phyloP scores from a whole-genome alignment of 92 coral and sea anemone genomes.

The Zoanthus sociatus region DNA sequence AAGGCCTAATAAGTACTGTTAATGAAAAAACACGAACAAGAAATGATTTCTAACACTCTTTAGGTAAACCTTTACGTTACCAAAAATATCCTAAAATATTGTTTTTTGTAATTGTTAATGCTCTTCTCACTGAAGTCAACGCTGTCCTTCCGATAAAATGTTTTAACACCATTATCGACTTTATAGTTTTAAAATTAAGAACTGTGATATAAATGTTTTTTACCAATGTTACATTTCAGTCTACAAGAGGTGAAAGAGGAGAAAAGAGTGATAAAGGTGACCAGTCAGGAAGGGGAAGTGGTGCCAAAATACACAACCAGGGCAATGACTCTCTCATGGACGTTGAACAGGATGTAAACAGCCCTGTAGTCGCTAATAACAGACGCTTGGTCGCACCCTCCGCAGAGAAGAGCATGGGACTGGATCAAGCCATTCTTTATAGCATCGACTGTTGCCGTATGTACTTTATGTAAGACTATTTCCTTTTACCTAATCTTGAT shows the following conservation, averaged over 20 bases:
- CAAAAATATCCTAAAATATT: no score
- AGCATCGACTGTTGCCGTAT: conserved; percentile 92
- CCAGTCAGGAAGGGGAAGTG: conserved; percentile 77
- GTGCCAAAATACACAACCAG: conserved; percentile 62
- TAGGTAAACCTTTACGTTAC: no score
- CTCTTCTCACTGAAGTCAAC: no score
- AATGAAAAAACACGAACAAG: no score
- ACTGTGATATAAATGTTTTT: background rate
- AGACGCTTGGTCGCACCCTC: conserved; percentile 73
- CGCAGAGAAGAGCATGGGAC: conserved; percentile 86
- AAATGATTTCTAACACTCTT: no score
- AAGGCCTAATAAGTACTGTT: no score
- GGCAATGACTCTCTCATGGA: conserved; percentile 67
- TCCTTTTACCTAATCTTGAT: background rate
- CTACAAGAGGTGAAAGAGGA: conserved; percentile 78
- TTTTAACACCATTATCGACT: no score
- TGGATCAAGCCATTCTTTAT: conserved; percentile 93
- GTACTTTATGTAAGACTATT: conserved; percentile 38
- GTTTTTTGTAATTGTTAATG: no score
- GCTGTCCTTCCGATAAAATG: no score
- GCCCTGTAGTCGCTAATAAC: conserved; percentile 57
- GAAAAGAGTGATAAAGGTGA: conserved; percentile 72
- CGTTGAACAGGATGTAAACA: conserved; percentile 67
- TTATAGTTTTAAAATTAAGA: no score
- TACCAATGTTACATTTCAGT: conserved; percentile 48